Percentiles rank a stretch among this genome's conserved stretches.
phyloP scores from a whole-genome alignment of 2,888 invertebrate genomes.

The Sminthurides aquaticus region DNA sequence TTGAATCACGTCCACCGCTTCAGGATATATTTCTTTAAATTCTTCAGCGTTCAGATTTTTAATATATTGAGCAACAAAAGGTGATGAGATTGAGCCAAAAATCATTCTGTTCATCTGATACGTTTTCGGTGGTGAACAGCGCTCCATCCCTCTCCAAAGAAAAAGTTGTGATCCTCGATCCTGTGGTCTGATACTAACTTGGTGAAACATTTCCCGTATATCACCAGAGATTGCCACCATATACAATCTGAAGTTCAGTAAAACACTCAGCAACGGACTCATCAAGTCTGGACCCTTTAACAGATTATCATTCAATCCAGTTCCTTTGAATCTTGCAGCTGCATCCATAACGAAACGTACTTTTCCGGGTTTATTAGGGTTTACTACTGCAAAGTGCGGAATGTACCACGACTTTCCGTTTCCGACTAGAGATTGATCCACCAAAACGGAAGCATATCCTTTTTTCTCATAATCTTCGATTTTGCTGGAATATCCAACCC shows the following conservation, averaged over 20 bases:
- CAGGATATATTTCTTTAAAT: conserved; percentile 20
- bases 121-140: not conserved
- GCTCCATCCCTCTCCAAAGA: conserved; percentile 25
- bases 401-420: conserved; percentile 25
- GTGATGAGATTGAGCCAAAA: conserved; percentile 29
- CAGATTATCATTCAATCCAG: conserved; percentile 22
- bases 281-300: conserved; percentile 28
- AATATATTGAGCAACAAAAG: conserved; percentile 14
- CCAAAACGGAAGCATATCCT: conserved; percentile 9
- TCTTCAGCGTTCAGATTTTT: conserved; percentile 27
- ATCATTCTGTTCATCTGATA: conserved; percentile 23
- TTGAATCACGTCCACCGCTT: conserved; percentile 19
- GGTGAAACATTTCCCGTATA: conserved; percentile 33
- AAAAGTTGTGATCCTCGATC: conserved; percentile 26
- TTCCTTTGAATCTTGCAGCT: conserved; percentile 16
- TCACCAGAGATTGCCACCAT: conserved; percentile 23
- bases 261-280: conserved; percentile 18
- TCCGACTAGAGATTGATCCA: not conserved
- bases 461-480: conserved; percentile 16
- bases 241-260: conserved; percentile 27
- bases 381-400: conserved; percentile 26
- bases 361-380: conserved; percentile 23
- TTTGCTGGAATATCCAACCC: not conserved
- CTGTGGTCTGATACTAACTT: conserved; percentile 10
- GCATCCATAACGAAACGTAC: conserved; percentile 32